Evolutionary conservation across 2,113 vertebrate genomes (phyloP).

Genomic region (Leptobrachium ailaonicum): DNA sequence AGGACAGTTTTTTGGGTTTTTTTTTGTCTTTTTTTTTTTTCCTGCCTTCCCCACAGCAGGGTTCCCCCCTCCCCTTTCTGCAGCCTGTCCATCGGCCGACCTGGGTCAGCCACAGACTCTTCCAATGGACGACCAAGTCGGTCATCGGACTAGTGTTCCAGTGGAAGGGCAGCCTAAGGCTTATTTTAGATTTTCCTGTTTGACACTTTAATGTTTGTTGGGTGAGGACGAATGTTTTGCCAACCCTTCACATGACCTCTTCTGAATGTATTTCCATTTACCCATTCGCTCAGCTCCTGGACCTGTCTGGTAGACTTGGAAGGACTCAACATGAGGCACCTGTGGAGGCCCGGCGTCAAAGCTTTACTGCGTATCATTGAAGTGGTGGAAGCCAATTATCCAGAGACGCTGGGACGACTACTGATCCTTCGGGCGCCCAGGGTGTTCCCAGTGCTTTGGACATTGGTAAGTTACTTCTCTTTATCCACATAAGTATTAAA

Average conservation of each 20-base stretch:
- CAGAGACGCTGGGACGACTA: conserved; percentile 88
- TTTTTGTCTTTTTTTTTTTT: too few relatives aligned
- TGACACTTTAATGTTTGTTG: too few relatives aligned
- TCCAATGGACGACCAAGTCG: too few relatives aligned
- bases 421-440: conserved; percentile 88
- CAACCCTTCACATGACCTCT: background rate
- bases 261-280: background rate
- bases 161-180: too few relatives aligned
- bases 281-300: conserved; percentile 77
- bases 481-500: background rate
- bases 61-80: too few relatives aligned
- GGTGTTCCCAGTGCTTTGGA: conserved; percentile 94
- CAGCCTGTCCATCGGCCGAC: too few relatives aligned
- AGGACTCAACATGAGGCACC: conserved; percentile 92
- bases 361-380: conserved; percentile 93
- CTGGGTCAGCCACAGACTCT: too few relatives aligned
- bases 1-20: too few relatives aligned
- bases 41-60: too few relatives aligned
- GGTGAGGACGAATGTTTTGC: background rate
- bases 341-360: conserved; percentile 93
- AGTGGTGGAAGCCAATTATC: conserved; percentile 95
- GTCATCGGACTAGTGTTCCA: too few relatives aligned
- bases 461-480: conserved; percentile 70
- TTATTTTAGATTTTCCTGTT: too few relatives aligned
- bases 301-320: conserved; percentile 95